Evolutionary conservation across 1,140 invertebrate species (phyloP), one percentile per base, ranked within the genome.

Genomic region (Drosophila orosa): DNA sequence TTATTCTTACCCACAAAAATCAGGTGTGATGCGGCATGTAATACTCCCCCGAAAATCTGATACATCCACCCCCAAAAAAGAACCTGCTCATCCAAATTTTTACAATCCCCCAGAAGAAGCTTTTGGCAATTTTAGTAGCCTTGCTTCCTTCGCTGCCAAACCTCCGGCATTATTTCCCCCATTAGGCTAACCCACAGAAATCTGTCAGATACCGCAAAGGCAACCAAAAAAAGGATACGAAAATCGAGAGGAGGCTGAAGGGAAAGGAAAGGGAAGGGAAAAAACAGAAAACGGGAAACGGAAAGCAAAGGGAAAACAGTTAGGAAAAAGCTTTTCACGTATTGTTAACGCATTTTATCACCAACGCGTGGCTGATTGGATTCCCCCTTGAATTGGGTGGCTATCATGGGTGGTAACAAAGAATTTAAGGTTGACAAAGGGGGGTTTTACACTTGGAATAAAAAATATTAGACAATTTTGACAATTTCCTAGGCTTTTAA

Each of bases 321-420:
- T 87, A 69, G 83, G 75, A 80, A 87, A 87, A 77, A 57, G 68
- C 68, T 81, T 89, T 87, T 87, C 83, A 87, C 84, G 84, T 87
- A 87, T 83, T 87, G 83, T 87, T 87, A 87, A 87, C 79, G 83
- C 83, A 87, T 87, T 87, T 87, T 87, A 87, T 87, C 83, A 83
- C 83, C 83, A 87, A 87, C 83, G 83, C 83, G 83, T 87, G 83
- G 83, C 84, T 87, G 83, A 87, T 87, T 87, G 83, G 83, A 87
- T 87, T 87, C 83, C 60, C 80, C 71, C 33, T 48, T 29, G 65
- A 45, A 50, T 59, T 24, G 52, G 33, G 39, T 22, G 44, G 63
- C 39, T 31, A 27, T 17, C 33, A 42, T 5, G 29, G 55, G 50
- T 25, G 44, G 44, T 15, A 27, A 4, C 8, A 10, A 2, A 27